Percentiles rank a stretch among this genome's conserved stretches.
phyloP scores from a whole-genome alignment of 2,888 invertebrate genomes.

The Arrhopalites spinosus region DNA sequence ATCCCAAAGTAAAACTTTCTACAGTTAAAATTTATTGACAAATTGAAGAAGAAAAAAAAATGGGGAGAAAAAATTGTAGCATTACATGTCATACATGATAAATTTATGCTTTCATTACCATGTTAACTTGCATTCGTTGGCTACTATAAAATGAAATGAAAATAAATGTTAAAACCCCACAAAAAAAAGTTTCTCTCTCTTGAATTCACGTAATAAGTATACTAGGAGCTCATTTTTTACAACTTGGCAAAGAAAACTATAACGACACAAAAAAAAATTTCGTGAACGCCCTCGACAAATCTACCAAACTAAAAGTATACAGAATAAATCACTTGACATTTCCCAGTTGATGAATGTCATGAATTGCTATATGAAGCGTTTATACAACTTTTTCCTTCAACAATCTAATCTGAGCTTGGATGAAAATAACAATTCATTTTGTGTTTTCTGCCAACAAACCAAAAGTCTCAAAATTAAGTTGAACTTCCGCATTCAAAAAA shows the following conservation, averaged over 20 bases:
- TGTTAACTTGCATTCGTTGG: neutral
- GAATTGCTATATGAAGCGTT: no score
- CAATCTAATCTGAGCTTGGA: neutral
- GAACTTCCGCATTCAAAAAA: no score
- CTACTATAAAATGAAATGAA: neutral
- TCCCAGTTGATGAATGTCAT: neutral
- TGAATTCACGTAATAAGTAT: neutral
- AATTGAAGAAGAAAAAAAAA: no score
- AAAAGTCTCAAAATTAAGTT: no score
- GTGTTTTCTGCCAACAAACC: no score
- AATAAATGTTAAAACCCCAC: neutral
- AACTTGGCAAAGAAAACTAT: neutral
- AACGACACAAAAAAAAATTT: neutral
- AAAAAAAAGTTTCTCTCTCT: neutral
- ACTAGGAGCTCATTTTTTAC: neutral
- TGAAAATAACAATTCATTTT: no score
- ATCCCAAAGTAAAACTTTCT: no score
- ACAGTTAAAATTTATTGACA: no score
- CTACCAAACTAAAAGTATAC: conserved; percentile 6
- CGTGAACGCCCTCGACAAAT: conserved; percentile 1
- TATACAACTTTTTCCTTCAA: no score
- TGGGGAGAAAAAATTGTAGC: no score
- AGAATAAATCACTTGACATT: conserved; percentile 13
- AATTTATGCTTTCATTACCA: neutral
- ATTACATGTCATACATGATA: no score